Base-by-base conservation (phyloP, 2,113 vertebrate species). In the Xiphophorus maculatus region DNA sequence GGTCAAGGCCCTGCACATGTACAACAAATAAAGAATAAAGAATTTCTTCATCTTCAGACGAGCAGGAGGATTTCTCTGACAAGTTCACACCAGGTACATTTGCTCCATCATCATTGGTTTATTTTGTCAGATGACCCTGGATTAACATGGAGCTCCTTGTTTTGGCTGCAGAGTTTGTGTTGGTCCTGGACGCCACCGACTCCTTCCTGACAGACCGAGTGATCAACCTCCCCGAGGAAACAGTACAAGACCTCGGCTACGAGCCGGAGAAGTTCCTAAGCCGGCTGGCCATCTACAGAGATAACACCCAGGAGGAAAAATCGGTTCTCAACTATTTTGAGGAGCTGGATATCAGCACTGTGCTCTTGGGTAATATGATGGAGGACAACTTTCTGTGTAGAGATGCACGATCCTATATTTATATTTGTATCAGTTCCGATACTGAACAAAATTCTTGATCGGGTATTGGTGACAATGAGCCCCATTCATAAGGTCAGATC, bases 241-340 rank as follows among this genome's bases (percentile, higher is more conserved):
- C 93, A 0, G 94, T 97, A 63, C 90, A 92, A 27, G 95, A 95
- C 42, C 96, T 94, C 15, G 91, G 91, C 81, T 97, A 96, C 29
- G 85, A 91, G 32, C 95, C 95, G 66, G 94, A 96, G 8, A 74
- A 51, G n/a, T 97, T 97, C 80, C 92, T 94, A 15, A 91, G 62
- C 0, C 58, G 72, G 1, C 92, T 99, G 54, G 87, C 77, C 63
- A 74, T 14, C 64, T 98, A 95, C 88, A 93, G 95, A 58, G 91
- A 95, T 54, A 81, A 73, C 60, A 96, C 94, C 22, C 69, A 81
- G 0, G 94, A 95, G 0, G 96, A 97, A 0, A 91, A 93, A 10
- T 95, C 93, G 0, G 94, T 96, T 42, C 80, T 95, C 63, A 96
- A 95, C 93, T 98, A 95, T 82, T 99, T 98, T 73, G 95, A 97